phyloP scores from a whole-genome alignment of 2,113 vertebrate species.

The Mus musculus region GRCm39 chr14:91089501-91090000 shows the following conservation, averaged over 20 bases:
- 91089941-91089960: neutral
- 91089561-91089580: neutral
- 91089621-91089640: constrained; percentile 37
- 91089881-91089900: neutral
- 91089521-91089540: neutral
- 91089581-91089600: neutral
- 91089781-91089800: neutral
- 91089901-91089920: neutral
- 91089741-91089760: neutral
- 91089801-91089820: neutral
- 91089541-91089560: neutral
- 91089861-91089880: neutral
- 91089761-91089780: neutral
- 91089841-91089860: neutral
- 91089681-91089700: constrained; percentile 1
- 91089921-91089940: neutral
- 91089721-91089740: constrained; percentile 1
- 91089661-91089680: constrained; percentile 11
- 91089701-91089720: constrained; percentile 53
- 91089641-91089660: constrained; percentile 34
- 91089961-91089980: neutral
- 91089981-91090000: neutral
- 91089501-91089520: neutral
- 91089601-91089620: neutral
- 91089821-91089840: neutral